Percentiles rank a stretch among this genome's conserved stretches.
Evolutionary conservation across 2,113 vertebrate genomes (phyloP).

Genomic region (Vulpes lagopus): DNA sequence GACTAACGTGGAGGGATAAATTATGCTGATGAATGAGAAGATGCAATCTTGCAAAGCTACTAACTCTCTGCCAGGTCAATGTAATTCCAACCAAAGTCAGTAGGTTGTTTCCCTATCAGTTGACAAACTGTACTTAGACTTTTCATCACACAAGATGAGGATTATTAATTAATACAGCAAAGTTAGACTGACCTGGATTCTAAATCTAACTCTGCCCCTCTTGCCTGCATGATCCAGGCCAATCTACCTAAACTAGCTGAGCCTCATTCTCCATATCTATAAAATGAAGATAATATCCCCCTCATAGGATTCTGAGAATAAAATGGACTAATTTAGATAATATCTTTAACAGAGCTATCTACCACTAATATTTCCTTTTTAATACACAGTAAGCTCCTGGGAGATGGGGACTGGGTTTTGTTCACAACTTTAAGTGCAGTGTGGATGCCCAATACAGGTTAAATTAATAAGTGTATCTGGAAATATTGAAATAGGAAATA

Average conservation of each 20-base stretch:
- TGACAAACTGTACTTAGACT: neutral
- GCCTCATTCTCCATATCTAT: neutral
- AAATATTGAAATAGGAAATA: neutral
- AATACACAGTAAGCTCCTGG: neutral
- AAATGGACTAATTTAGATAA: neutral
- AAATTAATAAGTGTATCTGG: neutral
- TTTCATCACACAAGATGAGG: neutral
- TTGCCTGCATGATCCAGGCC: neutral
- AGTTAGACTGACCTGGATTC: neutral
- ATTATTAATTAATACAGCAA: neutral
- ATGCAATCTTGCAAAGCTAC: neutral
- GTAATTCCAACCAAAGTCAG: neutral
- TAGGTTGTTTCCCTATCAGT: neutral
- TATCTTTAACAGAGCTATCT: neutral
- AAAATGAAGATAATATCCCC: neutral
- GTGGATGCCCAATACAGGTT: neutral
- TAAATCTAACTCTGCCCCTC: neutral
- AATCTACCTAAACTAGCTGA: neutral
- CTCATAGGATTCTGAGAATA: neutral
- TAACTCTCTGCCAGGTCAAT: neutral
- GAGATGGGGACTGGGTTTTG: neutral
- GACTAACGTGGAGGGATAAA: neutral
- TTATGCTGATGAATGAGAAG: neutral
- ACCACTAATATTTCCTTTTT: neutral
- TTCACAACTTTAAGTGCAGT: neutral